Evolutionary conservation across 2,888 invertebrate genomes (phyloP).

Genomic region (Allacma fusca): DNA sequence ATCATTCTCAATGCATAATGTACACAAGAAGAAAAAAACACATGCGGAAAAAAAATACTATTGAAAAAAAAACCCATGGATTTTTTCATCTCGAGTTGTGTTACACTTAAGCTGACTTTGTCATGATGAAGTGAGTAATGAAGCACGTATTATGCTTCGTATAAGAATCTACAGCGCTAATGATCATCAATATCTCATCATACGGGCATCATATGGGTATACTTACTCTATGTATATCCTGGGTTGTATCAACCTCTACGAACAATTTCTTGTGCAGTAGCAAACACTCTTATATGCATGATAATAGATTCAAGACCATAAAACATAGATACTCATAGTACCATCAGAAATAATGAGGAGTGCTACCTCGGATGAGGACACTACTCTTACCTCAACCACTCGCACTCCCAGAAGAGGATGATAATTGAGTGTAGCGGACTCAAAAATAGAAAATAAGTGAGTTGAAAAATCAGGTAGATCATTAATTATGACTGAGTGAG

Average conservation of each 20-base stretch:
- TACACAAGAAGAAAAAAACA: neutral
- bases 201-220: neutral
- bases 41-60: neutral
- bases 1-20: neutral
- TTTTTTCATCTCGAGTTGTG: too few relatives aligned
- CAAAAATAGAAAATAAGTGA: constrained; percentile 44
- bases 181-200: constrained; percentile 7
- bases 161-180: neutral
- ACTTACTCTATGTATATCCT: too few relatives aligned
- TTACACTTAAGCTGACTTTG: too few relatives aligned
- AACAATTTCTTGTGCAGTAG: too few relatives aligned
- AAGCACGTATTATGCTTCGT: neutral
- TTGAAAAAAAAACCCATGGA: neutral
- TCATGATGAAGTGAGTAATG: constrained; percentile 4
- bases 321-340: neutral
- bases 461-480: constrained; percentile 49
- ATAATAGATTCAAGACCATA: too few relatives aligned
- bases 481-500: constrained; percentile 43
- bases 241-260: too few relatives aligned
- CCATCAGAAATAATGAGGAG: neutral
- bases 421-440: constrained; percentile 43
- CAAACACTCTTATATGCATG: too few relatives aligned
- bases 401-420: constrained; percentile 19
- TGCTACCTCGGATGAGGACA: neutral
- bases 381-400: neutral